Percentiles rank a stretch among this genome's conserved stretches.
Evolutionary conservation across 53 echinoderm and acorn worm species (phyloP).

Genomic region (Antedon mediterranea): DNA sequence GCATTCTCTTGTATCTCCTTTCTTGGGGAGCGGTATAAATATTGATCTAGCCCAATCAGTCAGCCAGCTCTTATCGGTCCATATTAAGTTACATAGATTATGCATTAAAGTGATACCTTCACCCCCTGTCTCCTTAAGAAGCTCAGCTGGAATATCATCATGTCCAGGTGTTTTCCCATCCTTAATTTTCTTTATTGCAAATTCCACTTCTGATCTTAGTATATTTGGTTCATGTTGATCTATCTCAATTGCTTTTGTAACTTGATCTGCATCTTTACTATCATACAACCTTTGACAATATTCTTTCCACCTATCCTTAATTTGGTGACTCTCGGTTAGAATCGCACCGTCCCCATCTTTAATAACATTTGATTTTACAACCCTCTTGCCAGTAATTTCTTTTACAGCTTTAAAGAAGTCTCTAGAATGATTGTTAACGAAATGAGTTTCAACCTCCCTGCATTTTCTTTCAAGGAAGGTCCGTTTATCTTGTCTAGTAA

Average conservation of each 20-base stretch:
- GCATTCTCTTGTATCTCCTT: slow-evolving; percentile 3
- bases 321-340: neutral
- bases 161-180: slow-evolving; percentile 1
- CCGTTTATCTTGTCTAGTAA: too few species aligned
- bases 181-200: slow-evolving; percentile 2
- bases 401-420: neutral
- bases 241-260: neutral
- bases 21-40: slow-evolving; percentile 5
- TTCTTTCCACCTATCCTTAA: neutral
- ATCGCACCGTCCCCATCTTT: neutral
- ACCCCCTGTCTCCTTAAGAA: neutral
- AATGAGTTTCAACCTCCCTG: too few species aligned
- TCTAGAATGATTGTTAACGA: too few species aligned
- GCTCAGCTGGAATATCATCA: slow-evolving; percentile 2
- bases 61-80: neutral
- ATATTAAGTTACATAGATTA: slow-evolving; percentile 7
- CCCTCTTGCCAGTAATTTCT: neutral
- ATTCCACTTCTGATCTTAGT: neutral
- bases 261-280: neutral
- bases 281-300: neutral
- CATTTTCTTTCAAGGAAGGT: too few species aligned
- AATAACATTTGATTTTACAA: neutral
- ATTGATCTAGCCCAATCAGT: neutral
- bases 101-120: neutral
- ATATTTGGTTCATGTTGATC: slow-evolving; percentile 8